Percentiles rank a stretch among this genome's conserved stretches.
Conservation (phyloP, 1,140 invertebrate genomes). For the Atta cephalotes region DNA sequence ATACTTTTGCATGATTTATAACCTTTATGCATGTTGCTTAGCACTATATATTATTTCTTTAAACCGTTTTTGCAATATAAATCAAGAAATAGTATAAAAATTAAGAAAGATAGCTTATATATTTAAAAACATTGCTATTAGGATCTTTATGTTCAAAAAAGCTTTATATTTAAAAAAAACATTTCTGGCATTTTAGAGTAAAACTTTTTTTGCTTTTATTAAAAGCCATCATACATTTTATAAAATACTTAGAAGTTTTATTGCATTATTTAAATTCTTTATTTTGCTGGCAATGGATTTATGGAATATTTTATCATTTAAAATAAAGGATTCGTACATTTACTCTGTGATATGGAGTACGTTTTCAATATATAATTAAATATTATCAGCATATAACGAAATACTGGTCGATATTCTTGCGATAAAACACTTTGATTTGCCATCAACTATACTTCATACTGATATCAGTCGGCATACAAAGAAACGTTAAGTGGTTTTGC, state of each 20-base stretch:
- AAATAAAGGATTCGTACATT: constrained; percentile 1
- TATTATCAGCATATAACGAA: not conserved
- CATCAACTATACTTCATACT: constrained; percentile 13
- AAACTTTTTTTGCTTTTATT: not conserved
- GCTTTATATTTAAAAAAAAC: constrained; percentile 3
- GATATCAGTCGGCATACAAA: constrained; percentile 18
- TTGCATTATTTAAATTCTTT: constrained; percentile 25
- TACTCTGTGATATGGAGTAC: not conserved
- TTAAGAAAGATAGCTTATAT: not conserved
- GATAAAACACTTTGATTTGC: constrained; percentile 11
- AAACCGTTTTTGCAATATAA: not conserved
- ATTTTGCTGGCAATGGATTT: not conserved
- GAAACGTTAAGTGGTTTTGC: constrained; percentile 22
- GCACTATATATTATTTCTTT: not conserved
- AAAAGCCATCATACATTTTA: not conserved
- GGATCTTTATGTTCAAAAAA: constrained; percentile 13
- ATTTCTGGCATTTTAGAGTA: not conserved
- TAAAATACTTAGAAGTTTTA: not conserved
- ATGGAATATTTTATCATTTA: constrained; percentile 17
- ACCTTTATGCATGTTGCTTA: constrained; percentile 6
- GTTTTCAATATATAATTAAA: constrained; percentile 13
- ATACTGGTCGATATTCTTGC: not conserved
- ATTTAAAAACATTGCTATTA: not conserved
- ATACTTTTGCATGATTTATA: not conserved
- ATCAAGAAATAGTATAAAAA: not conserved